These are phyloP conservation scores for Pseudomyrmex flavicornis DNA, from an alignment of 1,140 invertebrate genomes.

Conservation along the genomic window DNA sequence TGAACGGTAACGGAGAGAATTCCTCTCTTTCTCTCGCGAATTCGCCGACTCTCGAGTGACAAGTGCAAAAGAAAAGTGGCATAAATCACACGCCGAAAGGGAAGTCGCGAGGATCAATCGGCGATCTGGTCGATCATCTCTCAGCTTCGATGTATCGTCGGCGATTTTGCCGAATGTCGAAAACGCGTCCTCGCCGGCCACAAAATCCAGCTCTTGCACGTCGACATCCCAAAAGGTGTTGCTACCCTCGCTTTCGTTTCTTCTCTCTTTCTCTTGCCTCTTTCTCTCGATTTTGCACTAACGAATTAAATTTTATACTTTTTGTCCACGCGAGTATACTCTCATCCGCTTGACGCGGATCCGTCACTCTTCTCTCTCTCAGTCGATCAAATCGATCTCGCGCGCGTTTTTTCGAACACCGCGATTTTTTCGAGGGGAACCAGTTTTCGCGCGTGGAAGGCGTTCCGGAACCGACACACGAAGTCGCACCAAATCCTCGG, in stretches of 20 bases:
- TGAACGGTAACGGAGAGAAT: neutral
- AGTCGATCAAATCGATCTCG: too few species aligned
- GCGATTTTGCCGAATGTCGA: slow-evolving; percentile 38
- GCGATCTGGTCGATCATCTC: slow-evolving; percentile 46
- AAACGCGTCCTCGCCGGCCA: slow-evolving; percentile 70
- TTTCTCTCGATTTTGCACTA: neutral
- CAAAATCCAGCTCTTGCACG: slow-evolving; percentile 61
- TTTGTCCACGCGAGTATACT: neutral
- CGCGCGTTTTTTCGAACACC: too few species aligned
- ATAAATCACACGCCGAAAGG: too few species aligned
- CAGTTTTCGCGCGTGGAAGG: too few species aligned
- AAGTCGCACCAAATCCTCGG: too few species aligned
- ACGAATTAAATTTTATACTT: neutral
- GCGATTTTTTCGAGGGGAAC: too few species aligned
- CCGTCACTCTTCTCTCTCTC: neutral
- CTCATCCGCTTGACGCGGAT: neutral
- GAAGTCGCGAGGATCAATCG: neutral
- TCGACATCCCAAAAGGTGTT: slow-evolving; percentile 64
- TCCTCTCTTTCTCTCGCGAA: slow-evolving; percentile 4
- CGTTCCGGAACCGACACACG: too few species aligned
- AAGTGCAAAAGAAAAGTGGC: neutral
- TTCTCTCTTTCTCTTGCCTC: neutral
- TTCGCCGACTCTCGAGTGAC: neutral
- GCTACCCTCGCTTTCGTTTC: neutral
- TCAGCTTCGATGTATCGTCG: slow-evolving; percentile 53